A percentile compares a stretch with the other conserved stretches of the same genome.
phyloP scores from a whole-genome alignment of 2,113 vertebrate genomes.

The Psilopsiagon aymara region DNA sequence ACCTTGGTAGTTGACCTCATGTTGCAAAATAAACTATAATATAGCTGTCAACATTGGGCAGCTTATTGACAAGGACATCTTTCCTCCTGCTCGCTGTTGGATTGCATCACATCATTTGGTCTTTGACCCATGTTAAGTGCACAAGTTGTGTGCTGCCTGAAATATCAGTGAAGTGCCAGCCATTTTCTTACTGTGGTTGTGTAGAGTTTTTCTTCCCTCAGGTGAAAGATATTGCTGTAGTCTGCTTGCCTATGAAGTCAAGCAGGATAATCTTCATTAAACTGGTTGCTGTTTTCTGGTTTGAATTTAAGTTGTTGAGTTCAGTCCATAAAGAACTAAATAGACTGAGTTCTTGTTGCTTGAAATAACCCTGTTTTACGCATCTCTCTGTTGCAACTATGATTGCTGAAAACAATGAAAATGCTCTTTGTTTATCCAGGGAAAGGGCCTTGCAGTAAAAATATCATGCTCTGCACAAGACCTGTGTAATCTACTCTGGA shows the following conservation, averaged over 20 bases:
- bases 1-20: slow-evolving; percentile 31
- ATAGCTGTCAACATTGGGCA: not conserved
- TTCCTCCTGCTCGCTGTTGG: not conserved
- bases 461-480: not conserved
- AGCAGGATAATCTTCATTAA: not conserved
- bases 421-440: not conserved
- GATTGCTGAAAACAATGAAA: not conserved
- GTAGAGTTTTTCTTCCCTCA: not conserved
- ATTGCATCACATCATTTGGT: slow-evolving; percentile 40
- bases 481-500: not conserved
- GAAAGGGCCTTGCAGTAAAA: not conserved
- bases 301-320: not conserved
- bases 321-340: not conserved
- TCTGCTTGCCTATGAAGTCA: not conserved
- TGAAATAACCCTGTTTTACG: not conserved
- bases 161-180: slow-evolving; percentile 39
- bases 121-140: slow-evolving; percentile 14
- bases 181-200: not conserved
- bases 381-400: not conserved
- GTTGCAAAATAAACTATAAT: slow-evolving; percentile 42
- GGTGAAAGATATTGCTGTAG: not conserved
- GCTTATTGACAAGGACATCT: slow-evolving; percentile 26
- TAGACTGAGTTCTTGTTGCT: not conserved
- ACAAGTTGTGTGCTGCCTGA: not conserved
- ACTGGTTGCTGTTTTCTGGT: not conserved